phyloP scores from a whole-genome alignment of 2,797 vertebrate genomes.

The Galagoides demidoff region DNA sequence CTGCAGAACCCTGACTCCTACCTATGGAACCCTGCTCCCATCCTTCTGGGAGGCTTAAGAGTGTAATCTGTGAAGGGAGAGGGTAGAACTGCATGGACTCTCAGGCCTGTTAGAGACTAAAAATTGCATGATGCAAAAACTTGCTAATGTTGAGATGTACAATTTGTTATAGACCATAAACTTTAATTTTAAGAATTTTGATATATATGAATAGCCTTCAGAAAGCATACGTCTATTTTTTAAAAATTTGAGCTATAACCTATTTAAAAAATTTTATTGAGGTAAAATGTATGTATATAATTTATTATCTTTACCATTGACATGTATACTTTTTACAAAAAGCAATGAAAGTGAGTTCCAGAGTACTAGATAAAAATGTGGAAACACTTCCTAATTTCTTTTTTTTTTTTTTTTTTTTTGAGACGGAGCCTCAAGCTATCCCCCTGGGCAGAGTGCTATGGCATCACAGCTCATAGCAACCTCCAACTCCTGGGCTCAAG shows the following conservation, averaged over 20 bases:
- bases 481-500: no score
- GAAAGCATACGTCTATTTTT: background rate
- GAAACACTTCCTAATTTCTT: background rate
- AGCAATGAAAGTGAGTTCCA: background rate
- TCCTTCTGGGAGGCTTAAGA: background rate
- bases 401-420: no score
- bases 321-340: background rate
- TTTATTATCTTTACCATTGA: background rate
- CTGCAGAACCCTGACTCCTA: background rate
- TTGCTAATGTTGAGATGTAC: slow-evolving; percentile 5
- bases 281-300: background rate
- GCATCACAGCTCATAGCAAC: no score
- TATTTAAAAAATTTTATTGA: background rate
- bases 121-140: background rate
- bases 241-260: background rate
- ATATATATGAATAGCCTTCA: background rate
- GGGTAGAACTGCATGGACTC: background rate
- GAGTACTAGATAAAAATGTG: background rate
- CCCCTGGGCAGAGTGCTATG: no score
- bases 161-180: background rate
- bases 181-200: background rate
- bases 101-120: background rate
- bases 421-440: no score
- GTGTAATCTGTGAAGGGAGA: background rate
- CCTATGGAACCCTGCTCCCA: background rate